Evolutionary conservation across 2,888 invertebrate species (phyloP).

Genomic region (Nemoura dubitans): DNA sequence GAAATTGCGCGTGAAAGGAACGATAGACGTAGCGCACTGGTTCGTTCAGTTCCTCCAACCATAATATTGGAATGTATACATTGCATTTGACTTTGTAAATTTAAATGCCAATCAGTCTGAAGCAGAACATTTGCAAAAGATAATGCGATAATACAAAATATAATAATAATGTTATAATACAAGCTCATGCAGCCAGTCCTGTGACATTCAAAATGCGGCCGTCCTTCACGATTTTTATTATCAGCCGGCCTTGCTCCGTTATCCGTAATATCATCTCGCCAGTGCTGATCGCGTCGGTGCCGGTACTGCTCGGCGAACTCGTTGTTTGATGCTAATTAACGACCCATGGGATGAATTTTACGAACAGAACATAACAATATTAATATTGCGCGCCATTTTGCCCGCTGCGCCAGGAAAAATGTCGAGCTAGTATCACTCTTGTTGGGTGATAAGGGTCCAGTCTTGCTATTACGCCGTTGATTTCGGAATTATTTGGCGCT

Average conservation of each 20-base stretch:
- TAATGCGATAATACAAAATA: neutral
- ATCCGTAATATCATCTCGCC: conserved; percentile 12
- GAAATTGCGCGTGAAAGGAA: neutral
- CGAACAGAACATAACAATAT: neutral
- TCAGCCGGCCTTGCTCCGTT: neutral
- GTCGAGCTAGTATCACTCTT: neutral
- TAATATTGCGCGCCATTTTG: neutral
- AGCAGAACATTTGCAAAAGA: neutral
- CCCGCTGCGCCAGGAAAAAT: neutral
- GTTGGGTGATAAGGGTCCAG: neutral
- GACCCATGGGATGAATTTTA: neutral
- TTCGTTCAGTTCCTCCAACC: neutral
- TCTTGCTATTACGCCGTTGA: no score
- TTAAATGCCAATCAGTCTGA: neutral
- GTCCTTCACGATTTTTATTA: neutral
- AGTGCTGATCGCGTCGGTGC: neutral
- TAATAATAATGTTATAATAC: neutral
- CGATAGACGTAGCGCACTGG: neutral
- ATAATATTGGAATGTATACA: neutral
- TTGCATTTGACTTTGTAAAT: no score
- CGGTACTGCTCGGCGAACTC: neutral
- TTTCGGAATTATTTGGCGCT: no score
- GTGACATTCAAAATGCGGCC: neutral
- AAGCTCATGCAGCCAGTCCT: neutral
- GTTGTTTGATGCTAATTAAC: neutral